A percentile compares a stretch with the other conserved stretches of the same genome.
Conservation (phyloP, 2,113 vertebrate species). For the Tamias sibiricus region DNA sequence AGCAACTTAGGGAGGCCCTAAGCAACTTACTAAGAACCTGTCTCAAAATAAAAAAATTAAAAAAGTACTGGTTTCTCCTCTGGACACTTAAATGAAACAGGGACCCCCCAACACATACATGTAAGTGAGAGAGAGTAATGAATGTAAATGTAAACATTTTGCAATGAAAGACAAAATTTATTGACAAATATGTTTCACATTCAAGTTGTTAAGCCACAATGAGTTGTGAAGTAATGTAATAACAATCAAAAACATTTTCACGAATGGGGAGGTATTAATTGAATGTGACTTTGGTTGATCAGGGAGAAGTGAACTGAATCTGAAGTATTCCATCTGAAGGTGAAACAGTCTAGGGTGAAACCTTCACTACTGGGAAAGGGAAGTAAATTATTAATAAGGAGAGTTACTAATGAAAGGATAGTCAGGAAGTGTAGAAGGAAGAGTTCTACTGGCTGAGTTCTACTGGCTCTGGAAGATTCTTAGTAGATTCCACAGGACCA, state of each 20-base stretch:
- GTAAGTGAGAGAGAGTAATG: background rate
- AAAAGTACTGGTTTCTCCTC: background rate
- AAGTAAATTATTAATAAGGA: background rate
- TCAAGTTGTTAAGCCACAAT: background rate
- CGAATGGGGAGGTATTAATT: background rate
- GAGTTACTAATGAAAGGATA: background rate
- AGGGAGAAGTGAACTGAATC: background rate
- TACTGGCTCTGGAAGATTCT: background rate
- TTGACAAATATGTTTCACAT: background rate
- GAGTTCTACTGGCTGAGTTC: background rate
- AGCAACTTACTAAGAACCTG: too few relatives aligned
- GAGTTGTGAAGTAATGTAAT: background rate
- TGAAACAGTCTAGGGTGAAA: background rate
- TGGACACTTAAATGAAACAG: background rate
- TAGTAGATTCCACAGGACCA: background rate
- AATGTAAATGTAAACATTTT: background rate
- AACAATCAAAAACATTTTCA: background rate
- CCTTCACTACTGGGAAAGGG: background rate
- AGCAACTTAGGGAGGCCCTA: too few relatives aligned
- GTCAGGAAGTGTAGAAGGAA: background rate
- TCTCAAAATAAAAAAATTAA: too few relatives aligned
- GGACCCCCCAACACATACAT: background rate
- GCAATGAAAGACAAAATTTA: background rate
- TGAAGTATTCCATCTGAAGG: background rate
- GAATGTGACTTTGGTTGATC: background rate